Evolutionary conservation across 2,113 vertebrate species (phyloP), one percentile per base, ranked within the genome.

Genomic region (Tetrax tetrax): DNA sequence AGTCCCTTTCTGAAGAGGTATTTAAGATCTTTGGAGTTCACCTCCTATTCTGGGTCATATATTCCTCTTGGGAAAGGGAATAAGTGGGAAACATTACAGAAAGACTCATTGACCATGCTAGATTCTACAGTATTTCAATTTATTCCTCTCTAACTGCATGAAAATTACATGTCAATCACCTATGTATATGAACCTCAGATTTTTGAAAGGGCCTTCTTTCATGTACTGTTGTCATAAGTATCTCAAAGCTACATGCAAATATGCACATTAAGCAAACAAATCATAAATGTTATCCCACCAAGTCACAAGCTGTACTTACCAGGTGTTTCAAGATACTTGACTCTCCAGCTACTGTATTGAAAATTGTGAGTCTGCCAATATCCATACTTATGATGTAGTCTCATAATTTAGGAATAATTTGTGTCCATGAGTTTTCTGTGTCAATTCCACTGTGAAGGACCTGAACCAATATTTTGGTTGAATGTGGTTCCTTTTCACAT

Each of bases 381-480:
- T 33, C 47, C 28, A 18, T 74, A 63, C 4, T 12, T 63, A 47
- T 27, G 50, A 28, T 64, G 24, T 17, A 85, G 19, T 25, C 35
- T 76, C 56, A 53, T 45, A 28, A 45, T 69, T 69, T 27, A 47
- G 28, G 8, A 76, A 82, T 33, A 81, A 85, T 15, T 53, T 37
- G 23, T 72, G 54, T 53, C 69, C 79, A 21, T 45, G 81, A 29
- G 10, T 69, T 71, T 89, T 84, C 77, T 91, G 2, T 80, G 57
- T 92, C 61, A 84, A 57, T 41, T 95, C 54, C 23, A 43, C 89
- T 85, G 60, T 74, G 75, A 95, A 78, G 29, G 45, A 90, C 78
- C 12, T 35, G 38, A 89, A 95, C 12, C 31, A 97, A 74, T 94
- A 85, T 95, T 97, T 96, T 83, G 77, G 59, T 92, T 97, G 81